Base-by-base conservation (phyloP, 2,797 vertebrate species). In the Chaunax sp. region DNA sequence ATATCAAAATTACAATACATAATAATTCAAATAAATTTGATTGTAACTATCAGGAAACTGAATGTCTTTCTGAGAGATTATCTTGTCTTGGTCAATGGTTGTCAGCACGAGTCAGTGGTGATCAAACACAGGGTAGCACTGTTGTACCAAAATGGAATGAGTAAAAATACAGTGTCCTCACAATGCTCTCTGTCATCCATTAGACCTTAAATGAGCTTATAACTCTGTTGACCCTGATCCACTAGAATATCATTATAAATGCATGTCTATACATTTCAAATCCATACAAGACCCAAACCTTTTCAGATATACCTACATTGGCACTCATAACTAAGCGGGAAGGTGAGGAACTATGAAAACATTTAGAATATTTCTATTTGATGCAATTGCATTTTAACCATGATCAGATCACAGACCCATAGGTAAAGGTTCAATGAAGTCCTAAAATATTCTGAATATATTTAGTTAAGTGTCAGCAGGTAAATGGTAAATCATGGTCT, bases 121-220 rank as follows among this genome's bases (percentile, higher is more conserved):
- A 23, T 8, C 2, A 3, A 26, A 40, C 86, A 77, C 72, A 43
- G 6, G 77, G 63, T 59, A 82, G 73, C 41, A 6, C 18, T 82
- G 57, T 75, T 73, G 58, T 16, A 33, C 37, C 22, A 67, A 10
- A 14, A 23, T 25, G 23, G 0, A 23, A n/a, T 23, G 13, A 16
- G 10, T 37, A 33, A 66, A 9, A 5, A 33, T n/a, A 19, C 16
- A 40, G 6, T 3, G 0, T 35, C 2, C 0, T 33, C 38, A 10
- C 2, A 19, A 19, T 4, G 2, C 14, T 37, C 6, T 37, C 10
- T 9, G 5, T 30, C 28, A 30, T 5, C 35, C 14, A 40, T 16
- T 4, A 40, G 14, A 13, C 14, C 6, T 16, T 40, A 40, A 1
- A 30, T 47, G 0, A 11, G 8, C 4, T 22, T 14, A 5, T 37